Evolutionary conservation across 2,888 invertebrate genomes (phyloP).

Genomic region (Chrysolina americana): DNA sequence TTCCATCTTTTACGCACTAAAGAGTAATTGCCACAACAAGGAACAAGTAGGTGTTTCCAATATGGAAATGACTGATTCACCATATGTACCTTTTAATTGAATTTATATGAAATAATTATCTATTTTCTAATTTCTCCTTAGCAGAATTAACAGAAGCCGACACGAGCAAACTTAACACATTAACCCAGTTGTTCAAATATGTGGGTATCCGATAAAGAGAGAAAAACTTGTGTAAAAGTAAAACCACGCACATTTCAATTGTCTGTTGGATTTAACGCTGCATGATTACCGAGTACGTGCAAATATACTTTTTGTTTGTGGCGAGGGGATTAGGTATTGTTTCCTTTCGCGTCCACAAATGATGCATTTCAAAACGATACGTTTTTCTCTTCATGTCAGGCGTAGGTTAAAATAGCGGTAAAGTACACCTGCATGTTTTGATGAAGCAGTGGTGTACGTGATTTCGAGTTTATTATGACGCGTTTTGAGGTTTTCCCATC

Average conservation of each 20-base stretch:
- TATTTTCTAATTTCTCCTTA: slow-evolving; percentile 20
- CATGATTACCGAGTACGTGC: slow-evolving; percentile 8
- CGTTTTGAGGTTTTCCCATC: neutral
- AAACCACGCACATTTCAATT: slow-evolving; percentile 24
- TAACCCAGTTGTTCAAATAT: slow-evolving; percentile 29
- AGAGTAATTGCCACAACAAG: neutral
- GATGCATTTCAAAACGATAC: slow-evolving; percentile 12
- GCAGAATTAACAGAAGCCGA: slow-evolving; percentile 19
- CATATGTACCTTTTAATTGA: slow-evolving; percentile 20
- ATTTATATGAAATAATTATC: slow-evolving; percentile 17
- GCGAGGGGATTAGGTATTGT: slow-evolving; percentile 10
- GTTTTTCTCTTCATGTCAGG: slow-evolving; percentile 14
- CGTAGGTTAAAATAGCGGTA: slow-evolving; percentile 15
- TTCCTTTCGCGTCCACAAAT: slow-evolving; percentile 9
- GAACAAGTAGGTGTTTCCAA: neutral
- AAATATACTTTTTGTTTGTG: slow-evolving; percentile 14
- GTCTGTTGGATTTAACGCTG: slow-evolving; percentile 16
- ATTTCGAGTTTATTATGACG: neutral
- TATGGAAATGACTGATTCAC: slow-evolving; percentile 12
- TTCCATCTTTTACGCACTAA: neutral
- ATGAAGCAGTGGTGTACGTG: slow-evolving; percentile 3
- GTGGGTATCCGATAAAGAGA: slow-evolving; percentile 26
- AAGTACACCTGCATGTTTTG: neutral
- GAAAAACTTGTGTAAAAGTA: slow-evolving; percentile 24
- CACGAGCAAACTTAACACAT: slow-evolving; percentile 26